Evolutionary conservation across 1,140 invertebrate genomes (phyloP).

Genomic region (Drosophila bipectinata): DNA sequence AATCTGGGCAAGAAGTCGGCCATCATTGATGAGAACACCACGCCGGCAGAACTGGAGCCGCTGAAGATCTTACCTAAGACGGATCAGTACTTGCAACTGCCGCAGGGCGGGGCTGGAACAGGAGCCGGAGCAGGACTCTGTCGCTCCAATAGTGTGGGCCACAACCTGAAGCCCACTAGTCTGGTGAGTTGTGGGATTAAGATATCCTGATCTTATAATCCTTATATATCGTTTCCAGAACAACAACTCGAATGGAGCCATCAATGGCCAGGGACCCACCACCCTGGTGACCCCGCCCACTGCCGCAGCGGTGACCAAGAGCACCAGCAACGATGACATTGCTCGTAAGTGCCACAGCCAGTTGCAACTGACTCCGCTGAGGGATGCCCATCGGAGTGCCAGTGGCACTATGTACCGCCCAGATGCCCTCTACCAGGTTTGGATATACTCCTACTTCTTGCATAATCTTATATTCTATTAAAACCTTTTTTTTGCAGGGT

Average conservation of each 20-base stretch:
- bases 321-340: conserved; percentile 74
- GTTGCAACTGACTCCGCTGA: conserved; percentile 65
- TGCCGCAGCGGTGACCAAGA: conserved; percentile 46
- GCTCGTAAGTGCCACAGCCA: conserved; percentile 65
- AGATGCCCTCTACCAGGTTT: conserved; percentile 94
- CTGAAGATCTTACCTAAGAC: conserved; percentile 48
- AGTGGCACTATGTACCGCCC: conserved; percentile 92
- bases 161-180: conserved; percentile 58
- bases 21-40: conserved; percentile 79
- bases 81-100: conserved; percentile 78
- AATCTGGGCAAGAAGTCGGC: conserved; percentile 59
- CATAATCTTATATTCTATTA: conserved; percentile 82
- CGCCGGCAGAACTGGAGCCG: conserved; percentile 71
- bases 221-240: conserved; percentile 34
- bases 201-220: too few species aligned
- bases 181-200: conserved; percentile 36
- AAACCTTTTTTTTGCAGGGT: conserved; percentile 50
- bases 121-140: conserved; percentile 45
- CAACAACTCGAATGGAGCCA: conserved; percentile 63
- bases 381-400: conserved; percentile 81
- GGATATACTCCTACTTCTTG: conserved; percentile 83
- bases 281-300: conserved; percentile 12
- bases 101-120: conserved; percentile 38
- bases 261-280: conserved; percentile 40
- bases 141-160: conserved; percentile 78